Conservation (phyloP, 2,113 vertebrate species). For the Forbesichthys agassizii region DNA sequence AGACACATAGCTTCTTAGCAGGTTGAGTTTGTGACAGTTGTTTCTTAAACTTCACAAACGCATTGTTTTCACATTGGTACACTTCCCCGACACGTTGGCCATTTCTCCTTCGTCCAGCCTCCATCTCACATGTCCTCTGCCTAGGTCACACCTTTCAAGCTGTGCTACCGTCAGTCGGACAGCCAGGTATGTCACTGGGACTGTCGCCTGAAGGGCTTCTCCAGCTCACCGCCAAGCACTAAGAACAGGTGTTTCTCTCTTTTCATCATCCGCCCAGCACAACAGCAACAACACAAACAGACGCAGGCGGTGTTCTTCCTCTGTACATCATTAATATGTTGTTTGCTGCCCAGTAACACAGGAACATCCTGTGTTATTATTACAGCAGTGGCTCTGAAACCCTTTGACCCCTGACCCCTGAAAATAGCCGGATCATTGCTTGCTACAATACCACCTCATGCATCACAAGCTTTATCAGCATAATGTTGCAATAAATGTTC, state of each 20-base stretch:
- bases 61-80: too few relatives aligned
- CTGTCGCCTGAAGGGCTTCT: conserved; percentile 59
- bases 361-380: neutral
- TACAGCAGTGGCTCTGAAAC: neutral
- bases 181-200: conserved; percentile 39
- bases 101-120: neutral
- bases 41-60: too few relatives aligned
- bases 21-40: too few relatives aligned
- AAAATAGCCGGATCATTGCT: neutral
- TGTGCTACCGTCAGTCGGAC: conserved; percentile 54
- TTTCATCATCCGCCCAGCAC: conserved; percentile 8
- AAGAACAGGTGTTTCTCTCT: too few relatives aligned
- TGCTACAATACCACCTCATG: neutral
- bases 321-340: conserved; percentile 39
- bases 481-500: neutral
- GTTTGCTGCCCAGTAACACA: conserved; percentile 40
- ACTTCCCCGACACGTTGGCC: neutral
- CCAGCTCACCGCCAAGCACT: conserved; percentile 28
- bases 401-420: neutral
- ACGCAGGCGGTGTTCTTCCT: conserved; percentile 33
- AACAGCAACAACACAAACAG: conserved; percentile 28
- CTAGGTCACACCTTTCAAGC: conserved; percentile 59
- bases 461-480: neutral
- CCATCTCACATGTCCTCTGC: neutral
- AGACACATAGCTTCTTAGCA: too few relatives aligned